A percentile compares a stretch with the other conserved stretches of the same genome.
These are phyloP conservation scores for Peromyscus nudipes DNA, from an alignment of 2,797 vertebrate species.

Conservation along the genomic window DNA sequence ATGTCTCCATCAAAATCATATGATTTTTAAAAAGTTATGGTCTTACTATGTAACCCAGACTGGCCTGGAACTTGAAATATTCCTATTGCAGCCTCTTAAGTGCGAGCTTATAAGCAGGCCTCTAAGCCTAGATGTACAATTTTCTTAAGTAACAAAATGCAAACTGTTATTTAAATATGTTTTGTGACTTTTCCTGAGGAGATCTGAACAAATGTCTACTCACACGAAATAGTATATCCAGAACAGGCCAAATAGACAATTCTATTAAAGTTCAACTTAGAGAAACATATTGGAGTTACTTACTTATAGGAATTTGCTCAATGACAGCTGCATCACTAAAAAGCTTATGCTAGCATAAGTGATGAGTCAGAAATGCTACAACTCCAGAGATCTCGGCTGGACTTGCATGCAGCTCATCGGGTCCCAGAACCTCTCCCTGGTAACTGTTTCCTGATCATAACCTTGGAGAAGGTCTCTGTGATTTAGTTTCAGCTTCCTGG, in stretches of 20 bases:
- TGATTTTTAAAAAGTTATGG: neutral
- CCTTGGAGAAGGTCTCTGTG: neutral
- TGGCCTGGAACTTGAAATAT: neutral
- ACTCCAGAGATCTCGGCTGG: neutral
- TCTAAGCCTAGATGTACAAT: too few relatives aligned
- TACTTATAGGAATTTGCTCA: neutral
- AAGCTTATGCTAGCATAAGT: neutral
- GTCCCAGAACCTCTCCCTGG: neutral
- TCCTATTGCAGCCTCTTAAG: neutral
- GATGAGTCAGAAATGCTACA: neutral
- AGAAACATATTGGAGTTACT: neutral
- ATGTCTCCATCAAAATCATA: neutral
- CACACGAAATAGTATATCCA: neutral
- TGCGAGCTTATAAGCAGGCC: neutral
- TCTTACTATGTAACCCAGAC: neutral
- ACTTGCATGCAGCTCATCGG: neutral
- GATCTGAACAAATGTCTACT: neutral
- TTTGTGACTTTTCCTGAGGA: neutral
- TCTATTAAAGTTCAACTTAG: neutral
- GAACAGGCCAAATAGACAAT: neutral
- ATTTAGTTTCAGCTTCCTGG: neutral
- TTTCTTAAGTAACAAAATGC: neutral
- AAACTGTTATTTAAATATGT: conserved; percentile 9
- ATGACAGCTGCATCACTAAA: neutral
- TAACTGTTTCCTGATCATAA: neutral